These are phyloP conservation scores for Leptoclinus maculatus DNA, from an alignment of 2,797 vertebrate genomes.

Conservation along the genomic window DNA sequence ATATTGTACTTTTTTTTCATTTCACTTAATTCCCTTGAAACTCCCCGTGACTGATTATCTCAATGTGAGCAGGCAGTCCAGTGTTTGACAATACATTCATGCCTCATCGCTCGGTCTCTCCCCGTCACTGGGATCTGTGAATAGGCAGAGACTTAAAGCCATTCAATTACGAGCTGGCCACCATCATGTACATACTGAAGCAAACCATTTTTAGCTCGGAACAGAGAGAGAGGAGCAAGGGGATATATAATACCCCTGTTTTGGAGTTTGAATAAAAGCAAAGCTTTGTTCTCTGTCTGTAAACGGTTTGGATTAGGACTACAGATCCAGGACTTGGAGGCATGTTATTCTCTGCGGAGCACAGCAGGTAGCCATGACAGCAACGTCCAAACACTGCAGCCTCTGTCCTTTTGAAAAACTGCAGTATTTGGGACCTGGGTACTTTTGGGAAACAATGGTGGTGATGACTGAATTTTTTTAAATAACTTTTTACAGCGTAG, in stretches of 20 bases:
- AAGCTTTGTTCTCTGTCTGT: conserved; percentile 75
- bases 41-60: conserved; percentile 39
- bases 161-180: conserved; percentile 59
- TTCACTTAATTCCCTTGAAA: conserved; percentile 28
- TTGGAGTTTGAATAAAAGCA: conserved; percentile 66
- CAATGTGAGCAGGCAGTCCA: not conserved
- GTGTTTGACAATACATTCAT: conserved; percentile 15
- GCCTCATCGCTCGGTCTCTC: conserved; percentile 22
- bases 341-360: conserved; percentile 63
- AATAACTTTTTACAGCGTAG: conserved; percentile 2
- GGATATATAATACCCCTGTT: conserved; percentile 63
- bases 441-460: conserved; percentile 59
- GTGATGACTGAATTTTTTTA: conserved; percentile 30
- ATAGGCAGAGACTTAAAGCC: conserved; percentile 36
- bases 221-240: conserved; percentile 38
- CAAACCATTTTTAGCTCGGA: conserved; percentile 58
- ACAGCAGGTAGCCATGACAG: conserved; percentile 62
- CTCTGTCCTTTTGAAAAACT: conserved; percentile 59
- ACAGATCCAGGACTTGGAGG: conserved; percentile 74
- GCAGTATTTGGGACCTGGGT: conserved; percentile 40
- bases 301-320: conserved; percentile 70
- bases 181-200: conserved; percentile 23
- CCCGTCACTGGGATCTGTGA: conserved; percentile 36
- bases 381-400: conserved; percentile 61
- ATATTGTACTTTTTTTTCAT: conserved; percentile 31